phyloP scores from a whole-genome alignment of 1,140 invertebrate genomes.

The Camponotus pennsylvanicus region DNA sequence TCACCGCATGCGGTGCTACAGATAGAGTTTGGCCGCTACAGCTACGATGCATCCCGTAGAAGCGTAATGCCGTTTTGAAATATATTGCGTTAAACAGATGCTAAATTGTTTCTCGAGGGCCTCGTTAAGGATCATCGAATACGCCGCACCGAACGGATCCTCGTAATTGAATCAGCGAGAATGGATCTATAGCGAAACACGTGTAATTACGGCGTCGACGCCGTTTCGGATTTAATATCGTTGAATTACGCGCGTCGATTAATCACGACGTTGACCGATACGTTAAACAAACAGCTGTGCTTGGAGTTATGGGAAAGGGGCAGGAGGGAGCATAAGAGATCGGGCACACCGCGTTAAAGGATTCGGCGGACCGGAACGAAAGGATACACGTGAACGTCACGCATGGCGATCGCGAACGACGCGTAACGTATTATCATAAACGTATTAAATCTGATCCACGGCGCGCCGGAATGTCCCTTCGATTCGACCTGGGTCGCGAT shows the following conservation, averaged over 20 bases:
- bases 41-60: slow-evolving; percentile 52
- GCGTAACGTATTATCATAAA: slow-evolving; percentile 56
- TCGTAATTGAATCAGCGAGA: slow-evolving; percentile 36
- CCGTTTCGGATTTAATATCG: slow-evolving; percentile 26
- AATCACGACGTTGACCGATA: slow-evolving; percentile 32
- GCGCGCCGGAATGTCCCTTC: not conserved
- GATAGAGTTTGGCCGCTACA: slow-evolving; percentile 2
- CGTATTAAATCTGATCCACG: slow-evolving; percentile 51
- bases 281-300: slow-evolving; percentile 28
- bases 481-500: slow-evolving; percentile 13
- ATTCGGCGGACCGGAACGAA: slow-evolving; percentile 34
- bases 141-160: slow-evolving; percentile 38
- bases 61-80: slow-evolving; percentile 57
- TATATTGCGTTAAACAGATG: slow-evolving; percentile 60
- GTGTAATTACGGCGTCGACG: slow-evolving; percentile 35
- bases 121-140: slow-evolving; percentile 17
- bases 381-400: slow-evolving; percentile 56
- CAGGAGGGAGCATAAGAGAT: not conserved
- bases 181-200: slow-evolving; percentile 1
- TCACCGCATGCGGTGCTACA: not conserved
- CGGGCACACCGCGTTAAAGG: slow-evolving; percentile 27
- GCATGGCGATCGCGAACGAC: slow-evolving; percentile 48
- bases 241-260: slow-evolving; percentile 27
- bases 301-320: not conserved
- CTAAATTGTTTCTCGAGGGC: slow-evolving; percentile 40